Percentiles rank a stretch among this genome's conserved stretches.
phyloP scores from a whole-genome alignment of 1,140 invertebrate species.

The Ctenoplectra terminalis region DNA sequence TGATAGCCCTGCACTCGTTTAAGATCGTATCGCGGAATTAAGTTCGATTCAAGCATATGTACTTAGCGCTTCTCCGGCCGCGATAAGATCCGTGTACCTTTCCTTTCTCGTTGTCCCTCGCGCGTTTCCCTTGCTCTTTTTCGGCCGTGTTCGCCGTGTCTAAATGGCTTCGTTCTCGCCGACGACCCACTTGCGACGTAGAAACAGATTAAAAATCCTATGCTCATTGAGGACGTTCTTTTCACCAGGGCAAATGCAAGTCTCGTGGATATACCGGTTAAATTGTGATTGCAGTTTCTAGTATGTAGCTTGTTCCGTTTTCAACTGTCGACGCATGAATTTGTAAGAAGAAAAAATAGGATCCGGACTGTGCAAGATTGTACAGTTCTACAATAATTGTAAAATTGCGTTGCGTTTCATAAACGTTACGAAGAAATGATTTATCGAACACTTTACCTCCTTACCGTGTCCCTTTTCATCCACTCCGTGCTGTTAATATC shows the following conservation, averaged over 20 bases:
- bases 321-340: too few relatives aligned
- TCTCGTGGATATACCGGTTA: too few relatives aligned
- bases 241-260: too few relatives aligned
- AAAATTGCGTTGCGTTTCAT: too few relatives aligned
- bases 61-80: conserved; percentile 61
- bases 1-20: conserved; percentile 53
- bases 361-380: too few relatives aligned
- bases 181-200: background rate
- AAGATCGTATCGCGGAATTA: conserved; percentile 73
- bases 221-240: background rate
- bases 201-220: conserved; percentile 19
- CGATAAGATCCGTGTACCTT: conserved; percentile 64
- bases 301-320: too few relatives aligned
- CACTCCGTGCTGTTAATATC: too few relatives aligned
- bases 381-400: too few relatives aligned
- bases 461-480: too few relatives aligned
- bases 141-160: background rate
- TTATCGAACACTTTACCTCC: too few relatives aligned
- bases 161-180: conserved; percentile 30
- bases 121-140: background rate
- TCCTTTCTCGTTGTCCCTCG: background rate
- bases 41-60: conserved; percentile 74
- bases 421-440: too few relatives aligned
- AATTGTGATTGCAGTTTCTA: background rate
- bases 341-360: too few relatives aligned